Evolutionary conservation across 2,888 invertebrate species (phyloP), one percentile per base, ranked within the genome.

Genomic region (Rhopalosiphum nymphaeae): DNA sequence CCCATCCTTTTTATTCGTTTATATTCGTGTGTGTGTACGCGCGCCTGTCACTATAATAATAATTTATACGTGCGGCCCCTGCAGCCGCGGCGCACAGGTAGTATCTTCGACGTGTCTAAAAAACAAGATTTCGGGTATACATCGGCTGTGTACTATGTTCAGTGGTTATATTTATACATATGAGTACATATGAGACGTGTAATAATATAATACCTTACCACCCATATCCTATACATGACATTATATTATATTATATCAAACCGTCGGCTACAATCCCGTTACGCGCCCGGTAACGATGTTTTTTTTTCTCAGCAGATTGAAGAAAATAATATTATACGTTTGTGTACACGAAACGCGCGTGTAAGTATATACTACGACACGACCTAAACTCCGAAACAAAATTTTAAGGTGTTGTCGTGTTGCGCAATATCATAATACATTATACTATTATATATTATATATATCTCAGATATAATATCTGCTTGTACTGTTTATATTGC

Each of bases 121-220:
- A 61, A 91, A 91, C 91, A n/a, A 91, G 57, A 91, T 91, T 85
- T 91, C 85, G 91, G 85, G n/a, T 86, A 86, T 57, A 44, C 53
- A 21, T 67, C 5, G 53, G 21, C 21, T 5, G 53, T 13, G n/a
- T 67, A 36, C n/a, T n/a, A 16, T 16, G 16, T 4, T 36, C 85
- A 44, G 84, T 36, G n/a, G 25, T 91, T 91, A 49, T 53, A 53
- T 84, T n/a, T 56, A 53, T n/a, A 56, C 29, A 29, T 36, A 29
- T 9, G 78, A 78, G 78, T 78, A 36, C 78, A 36, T 21, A 53
- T 53, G 53, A 53, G 36, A 78, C 78, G 78, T 36, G 78, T 78
- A 78, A 78, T 78, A 36, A 78, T 78, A 78, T 78, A 78, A 29
- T 36, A 44, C 53, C 53, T 53, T 42, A 42, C 13, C 26, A 42